Percentiles rank a stretch among this genome's conserved stretches.
phyloP scores from a whole-genome alignment of 2,113 vertebrate species.

The Chamaea fasciata region DNA sequence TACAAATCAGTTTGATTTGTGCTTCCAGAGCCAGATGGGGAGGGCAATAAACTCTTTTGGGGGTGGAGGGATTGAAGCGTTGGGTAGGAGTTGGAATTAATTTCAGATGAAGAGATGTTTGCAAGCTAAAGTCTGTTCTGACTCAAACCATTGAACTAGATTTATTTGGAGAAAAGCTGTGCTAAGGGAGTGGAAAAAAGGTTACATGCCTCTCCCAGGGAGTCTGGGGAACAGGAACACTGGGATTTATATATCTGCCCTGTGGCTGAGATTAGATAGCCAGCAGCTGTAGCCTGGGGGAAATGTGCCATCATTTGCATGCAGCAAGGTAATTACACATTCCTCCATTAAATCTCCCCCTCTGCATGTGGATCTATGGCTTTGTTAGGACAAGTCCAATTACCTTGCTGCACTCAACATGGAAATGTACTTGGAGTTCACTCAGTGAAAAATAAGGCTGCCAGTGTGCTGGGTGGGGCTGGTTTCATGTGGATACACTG shows the following conservation, averaged over 20 bases:
- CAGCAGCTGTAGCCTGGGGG: neutral
- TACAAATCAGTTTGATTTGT: neutral
- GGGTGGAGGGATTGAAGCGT: neutral
- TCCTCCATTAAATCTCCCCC: constrained; percentile 16
- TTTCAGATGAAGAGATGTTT: neutral
- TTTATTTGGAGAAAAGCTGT: neutral
- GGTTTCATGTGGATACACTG: neutral
- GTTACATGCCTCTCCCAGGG: neutral
- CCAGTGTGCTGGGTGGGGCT: neutral
- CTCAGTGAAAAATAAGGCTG: neutral
- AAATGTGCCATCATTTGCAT: constrained; percentile 33
- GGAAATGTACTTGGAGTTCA: constrained; percentile 12
- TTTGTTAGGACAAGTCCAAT: neutral
- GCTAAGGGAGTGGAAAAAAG: neutral
- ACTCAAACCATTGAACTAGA: neutral
- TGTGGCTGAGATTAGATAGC: constrained; percentile 32
- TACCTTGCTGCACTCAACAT: neutral
- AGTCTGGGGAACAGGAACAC: neutral
- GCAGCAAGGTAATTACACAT: constrained; percentile 40
- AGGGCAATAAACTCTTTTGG: neutral
- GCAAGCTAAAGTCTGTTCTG: neutral
- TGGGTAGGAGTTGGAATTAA: constrained; percentile 2
- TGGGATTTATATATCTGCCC: constrained; percentile 10
- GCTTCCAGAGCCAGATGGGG: neutral
- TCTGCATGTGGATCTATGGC: constrained; percentile 13